Evolutionary conservation across 2,888 invertebrate genomes (phyloP).

Genomic region (Drosophila koepferae): DNA sequence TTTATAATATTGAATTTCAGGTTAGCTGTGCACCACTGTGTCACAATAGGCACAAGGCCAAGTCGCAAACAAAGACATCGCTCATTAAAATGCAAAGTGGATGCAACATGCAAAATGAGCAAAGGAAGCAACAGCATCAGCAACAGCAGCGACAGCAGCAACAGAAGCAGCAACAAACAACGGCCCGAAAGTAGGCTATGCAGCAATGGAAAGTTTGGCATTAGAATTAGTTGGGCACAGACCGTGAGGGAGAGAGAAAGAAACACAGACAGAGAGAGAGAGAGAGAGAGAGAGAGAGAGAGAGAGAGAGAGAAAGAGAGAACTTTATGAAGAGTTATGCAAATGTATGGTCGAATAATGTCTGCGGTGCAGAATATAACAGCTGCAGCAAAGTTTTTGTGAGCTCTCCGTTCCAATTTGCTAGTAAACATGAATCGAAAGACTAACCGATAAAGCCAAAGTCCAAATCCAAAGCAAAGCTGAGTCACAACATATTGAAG

Average conservation of each 20-base stretch:
- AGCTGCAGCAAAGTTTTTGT: not conserved
- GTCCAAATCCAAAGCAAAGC: not conserved
- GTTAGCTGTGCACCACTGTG: not conserved
- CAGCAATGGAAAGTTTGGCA: conserved; percentile 42
- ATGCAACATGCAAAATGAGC: conserved; percentile 33
- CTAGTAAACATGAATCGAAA: not conserved
- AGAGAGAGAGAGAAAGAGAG: not conserved
- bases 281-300: not conserved
- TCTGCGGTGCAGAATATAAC: not conserved
- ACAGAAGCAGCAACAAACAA: conserved; percentile 3
- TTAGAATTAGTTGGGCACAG: conserved; percentile 17
- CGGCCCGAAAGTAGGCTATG: conserved; percentile 41
- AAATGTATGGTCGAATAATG: not conserved
- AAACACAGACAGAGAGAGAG: not conserved
- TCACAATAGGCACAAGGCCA: conserved; percentile 68
- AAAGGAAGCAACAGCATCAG: conserved; percentile 7
- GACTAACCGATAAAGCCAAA: not conserved
- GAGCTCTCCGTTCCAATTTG: not conserved
- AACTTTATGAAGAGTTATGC: not conserved
- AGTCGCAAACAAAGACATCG: conserved; percentile 39
- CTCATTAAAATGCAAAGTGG: conserved; percentile 32
- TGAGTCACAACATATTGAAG: not conserved
- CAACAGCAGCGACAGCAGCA: not conserved
- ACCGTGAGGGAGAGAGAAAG: not conserved
- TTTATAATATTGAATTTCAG: too few relatives aligned